Percentiles rank a stretch among this genome's conserved stretches.
Conservation (phyloP, 1,140 invertebrate species). For the Meloidogyne exigua region DNA sequence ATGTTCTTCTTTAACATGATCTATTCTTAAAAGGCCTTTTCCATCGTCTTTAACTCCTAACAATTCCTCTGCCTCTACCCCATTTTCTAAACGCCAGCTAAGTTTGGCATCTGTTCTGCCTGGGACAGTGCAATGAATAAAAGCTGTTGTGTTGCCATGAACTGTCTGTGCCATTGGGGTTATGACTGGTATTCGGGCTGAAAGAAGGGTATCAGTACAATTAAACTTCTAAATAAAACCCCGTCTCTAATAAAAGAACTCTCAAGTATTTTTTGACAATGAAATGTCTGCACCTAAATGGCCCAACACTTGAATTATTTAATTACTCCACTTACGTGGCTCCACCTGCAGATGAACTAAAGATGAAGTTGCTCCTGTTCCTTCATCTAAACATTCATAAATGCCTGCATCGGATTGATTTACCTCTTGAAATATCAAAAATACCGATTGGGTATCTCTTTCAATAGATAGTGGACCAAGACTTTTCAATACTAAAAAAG, state of each 20-base stretch:
- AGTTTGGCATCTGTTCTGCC: conserved; percentile 7
- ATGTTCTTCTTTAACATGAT: conserved; percentile 15
- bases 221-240: too few species aligned
- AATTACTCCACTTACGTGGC: conserved; percentile 11
- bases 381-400: conserved; percentile 13
- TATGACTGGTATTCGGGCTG: conserved; percentile 14
- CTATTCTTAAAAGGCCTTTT: conserved; percentile 3
- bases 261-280: neutral
- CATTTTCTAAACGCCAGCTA: conserved; percentile 21
- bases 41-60: conserved; percentile 6
- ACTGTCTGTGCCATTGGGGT: conserved; percentile 3
- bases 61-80: neutral
- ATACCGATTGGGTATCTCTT: conserved; percentile 19
- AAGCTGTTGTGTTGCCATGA: neutral
- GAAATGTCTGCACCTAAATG: neutral
- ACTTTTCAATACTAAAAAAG: neutral
- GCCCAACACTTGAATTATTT: too few species aligned
- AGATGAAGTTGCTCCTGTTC: neutral
- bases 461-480: conserved; percentile 5
- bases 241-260: too few species aligned
- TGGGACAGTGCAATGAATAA: conserved; percentile 13
- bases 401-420: conserved; percentile 15
- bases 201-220: neutral
- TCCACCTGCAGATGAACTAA: conserved; percentile 11
- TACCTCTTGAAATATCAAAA: conserved; percentile 21